Evolutionary conservation across 2,888 invertebrate genomes (phyloP).

Genomic region (Galeopsomyia nigrocyanea): DNA sequence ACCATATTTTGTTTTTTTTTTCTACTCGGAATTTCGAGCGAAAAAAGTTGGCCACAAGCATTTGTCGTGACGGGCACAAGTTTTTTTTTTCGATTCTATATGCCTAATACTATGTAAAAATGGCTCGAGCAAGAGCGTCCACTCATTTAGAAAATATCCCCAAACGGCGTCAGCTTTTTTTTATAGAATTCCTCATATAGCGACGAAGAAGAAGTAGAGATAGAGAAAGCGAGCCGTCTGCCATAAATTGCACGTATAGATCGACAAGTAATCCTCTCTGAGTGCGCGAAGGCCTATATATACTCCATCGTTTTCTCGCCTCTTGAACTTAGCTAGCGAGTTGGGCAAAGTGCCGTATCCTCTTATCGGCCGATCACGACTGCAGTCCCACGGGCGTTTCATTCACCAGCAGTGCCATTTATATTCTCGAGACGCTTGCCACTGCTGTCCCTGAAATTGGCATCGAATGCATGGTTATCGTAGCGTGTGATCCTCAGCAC

Average conservation of each 20-base stretch:
- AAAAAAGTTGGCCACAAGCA: too few species aligned
- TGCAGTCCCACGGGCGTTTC: constrained; percentile 31
- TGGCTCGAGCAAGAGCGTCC: too few species aligned
- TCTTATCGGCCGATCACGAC: constrained; percentile 27
- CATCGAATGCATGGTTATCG: too few species aligned
- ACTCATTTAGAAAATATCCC: too few species aligned
- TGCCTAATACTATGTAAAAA: too few species aligned
- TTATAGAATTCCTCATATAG: not conserved
- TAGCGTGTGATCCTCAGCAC: too few species aligned
- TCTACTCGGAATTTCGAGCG: too few species aligned
- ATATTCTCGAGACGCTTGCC: constrained; percentile 7
- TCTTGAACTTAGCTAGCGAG: constrained; percentile 13
- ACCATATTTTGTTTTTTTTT: too few species aligned
- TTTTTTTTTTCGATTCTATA: too few species aligned
- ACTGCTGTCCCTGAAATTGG: too few species aligned
- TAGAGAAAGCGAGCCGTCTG: not conserved
- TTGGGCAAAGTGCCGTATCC: constrained; percentile 20
- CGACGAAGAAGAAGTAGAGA: not conserved
- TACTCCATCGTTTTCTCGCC: constrained; percentile 7
- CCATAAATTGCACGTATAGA: constrained; percentile 32
- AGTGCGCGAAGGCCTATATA: too few species aligned
- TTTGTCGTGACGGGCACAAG: not conserved
- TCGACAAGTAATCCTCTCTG: constrained; percentile 33
- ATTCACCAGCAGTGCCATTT: constrained; percentile 23
- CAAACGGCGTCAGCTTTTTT: too few species aligned